Conservation (phyloP, 2,888 invertebrate genomes). For the Pseudoips prasinana region DNA sequence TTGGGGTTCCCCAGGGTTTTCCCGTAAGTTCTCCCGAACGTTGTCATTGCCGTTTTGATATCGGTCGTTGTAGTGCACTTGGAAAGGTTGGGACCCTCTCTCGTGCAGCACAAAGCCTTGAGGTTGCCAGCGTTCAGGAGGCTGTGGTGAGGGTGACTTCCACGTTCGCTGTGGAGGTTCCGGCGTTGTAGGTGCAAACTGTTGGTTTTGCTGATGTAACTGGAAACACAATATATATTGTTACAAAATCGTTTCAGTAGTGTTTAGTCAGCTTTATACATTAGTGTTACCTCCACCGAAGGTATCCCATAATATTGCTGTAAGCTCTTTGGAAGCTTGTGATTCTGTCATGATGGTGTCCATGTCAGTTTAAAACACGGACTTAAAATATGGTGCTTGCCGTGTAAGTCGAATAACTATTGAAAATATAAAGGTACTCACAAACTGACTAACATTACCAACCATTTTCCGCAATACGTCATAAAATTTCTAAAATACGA, state of each 20-base stretch:
- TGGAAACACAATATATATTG: too few species aligned
- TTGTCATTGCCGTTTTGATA: conserved; percentile 86
- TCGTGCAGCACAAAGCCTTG: conserved; percentile 87
- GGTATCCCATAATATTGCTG: neutral
- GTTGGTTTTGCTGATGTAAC: conserved; percentile 59
- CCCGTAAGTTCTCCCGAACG: conserved; percentile 35
- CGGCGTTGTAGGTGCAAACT: conserved; percentile 45
- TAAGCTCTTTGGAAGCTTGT: conserved; percentile 16
- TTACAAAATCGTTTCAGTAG: too few species aligned
- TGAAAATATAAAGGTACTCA: too few species aligned
- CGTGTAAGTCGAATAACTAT: too few species aligned
- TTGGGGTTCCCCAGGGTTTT: conserved; percentile 48
- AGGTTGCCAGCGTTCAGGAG: conserved; percentile 70
- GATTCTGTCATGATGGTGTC: neutral
- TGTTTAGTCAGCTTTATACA: too few species aligned
- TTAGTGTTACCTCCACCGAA: neutral
- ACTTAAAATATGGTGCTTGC: too few species aligned
- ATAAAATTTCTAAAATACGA: too few species aligned
- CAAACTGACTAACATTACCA: too few species aligned
- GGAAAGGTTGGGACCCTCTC: conserved; percentile 59
- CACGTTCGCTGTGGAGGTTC: conserved; percentile 65
- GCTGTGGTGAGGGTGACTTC: conserved; percentile 65
- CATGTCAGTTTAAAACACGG: too few species aligned
- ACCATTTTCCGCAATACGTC: too few species aligned
- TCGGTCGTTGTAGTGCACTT: conserved; percentile 71